Evolutionary conservation across 2,113 vertebrate species (phyloP).

Genomic region (Cyprinodon variegatus): DNA sequence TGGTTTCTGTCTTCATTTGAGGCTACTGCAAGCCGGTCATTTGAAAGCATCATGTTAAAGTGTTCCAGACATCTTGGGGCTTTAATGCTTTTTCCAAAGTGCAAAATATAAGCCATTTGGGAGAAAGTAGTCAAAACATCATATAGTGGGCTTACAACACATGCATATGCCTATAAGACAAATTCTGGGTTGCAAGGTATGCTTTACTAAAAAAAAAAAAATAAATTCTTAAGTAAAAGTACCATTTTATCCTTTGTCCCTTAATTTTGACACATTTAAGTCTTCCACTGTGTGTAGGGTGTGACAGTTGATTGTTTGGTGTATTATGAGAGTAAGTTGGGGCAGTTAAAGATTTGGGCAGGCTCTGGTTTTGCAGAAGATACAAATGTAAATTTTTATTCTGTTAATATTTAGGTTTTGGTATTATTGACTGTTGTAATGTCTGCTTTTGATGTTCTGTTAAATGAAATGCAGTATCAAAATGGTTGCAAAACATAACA

Average conservation of each 20-base stretch:
- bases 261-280: too few relatives aligned
- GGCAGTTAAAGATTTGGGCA: too few relatives aligned
- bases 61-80: slow-evolving; percentile 25
- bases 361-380: background rate
- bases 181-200: slow-evolving; percentile 15
- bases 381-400: background rate
- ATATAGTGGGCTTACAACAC: slow-evolving; percentile 35
- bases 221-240: too few relatives aligned
- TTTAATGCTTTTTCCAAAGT: slow-evolving; percentile 52
- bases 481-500: background rate
- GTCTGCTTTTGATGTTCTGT: background rate
- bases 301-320: background rate
- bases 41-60: slow-evolving; percentile 27
- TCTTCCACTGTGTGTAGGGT: background rate
- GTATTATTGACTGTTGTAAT: background rate
- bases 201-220: background rate
- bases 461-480: background rate
- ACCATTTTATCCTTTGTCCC: background rate
- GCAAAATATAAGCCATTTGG: slow-evolving; percentile 43
- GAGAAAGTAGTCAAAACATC: slow-evolving; percentile 42
- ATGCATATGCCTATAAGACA: slow-evolving; percentile 30
- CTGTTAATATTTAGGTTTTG: background rate
- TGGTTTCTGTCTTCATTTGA: slow-evolving; percentile 40
- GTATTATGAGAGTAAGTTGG: background rate
- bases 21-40: slow-evolving; percentile 29